A percentile compares a stretch with the other conserved stretches of the same genome.
phyloP scores from a whole-genome alignment of 2,888 invertebrate species.

The Venusia cambrica region DNA sequence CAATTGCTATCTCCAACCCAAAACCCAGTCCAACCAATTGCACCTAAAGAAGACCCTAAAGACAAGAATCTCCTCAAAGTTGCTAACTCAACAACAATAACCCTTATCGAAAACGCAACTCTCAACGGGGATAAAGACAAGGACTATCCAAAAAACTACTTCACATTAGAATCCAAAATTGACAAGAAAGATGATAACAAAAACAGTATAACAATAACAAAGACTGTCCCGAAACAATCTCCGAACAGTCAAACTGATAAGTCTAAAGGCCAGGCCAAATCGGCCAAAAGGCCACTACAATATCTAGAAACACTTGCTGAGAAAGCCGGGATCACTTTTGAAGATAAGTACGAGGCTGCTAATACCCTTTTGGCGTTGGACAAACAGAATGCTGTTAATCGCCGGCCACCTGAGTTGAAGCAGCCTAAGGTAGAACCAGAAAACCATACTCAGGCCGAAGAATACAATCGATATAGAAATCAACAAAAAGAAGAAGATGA shows the following conservation, averaged over 20 bases:
- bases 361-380: conserved; percentile 84
- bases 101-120: conserved; percentile 63
- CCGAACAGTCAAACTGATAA: conserved; percentile 56
- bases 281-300: conserved; percentile 77
- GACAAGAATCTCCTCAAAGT: conserved; percentile 66
- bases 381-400: conserved; percentile 78
- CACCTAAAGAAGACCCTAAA: conserved; percentile 63
- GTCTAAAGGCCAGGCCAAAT: conserved; percentile 49
- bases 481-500: conserved; percentile 76
- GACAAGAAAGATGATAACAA: conserved; percentile 73
- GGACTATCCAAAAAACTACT: conserved; percentile 69
- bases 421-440: conserved; percentile 65
- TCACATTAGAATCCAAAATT: conserved; percentile 66
- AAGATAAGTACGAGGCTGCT: conserved; percentile 87
- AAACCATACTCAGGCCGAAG: conserved; percentile 54
- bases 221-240: conserved; percentile 62
- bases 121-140: conserved; percentile 66
- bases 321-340: conserved; percentile 87
- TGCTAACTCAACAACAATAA: conserved; percentile 70
- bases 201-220: conserved; percentile 76
- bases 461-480: conserved; percentile 59
- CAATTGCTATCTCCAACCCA: conserved; percentile 60
- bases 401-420: conserved; percentile 63
- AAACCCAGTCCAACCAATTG: conserved; percentile 44
- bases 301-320: conserved; percentile 87